Conservation (phyloP, 92 coral and sea anemone genomes). For the Porites cylindrica region DNA sequence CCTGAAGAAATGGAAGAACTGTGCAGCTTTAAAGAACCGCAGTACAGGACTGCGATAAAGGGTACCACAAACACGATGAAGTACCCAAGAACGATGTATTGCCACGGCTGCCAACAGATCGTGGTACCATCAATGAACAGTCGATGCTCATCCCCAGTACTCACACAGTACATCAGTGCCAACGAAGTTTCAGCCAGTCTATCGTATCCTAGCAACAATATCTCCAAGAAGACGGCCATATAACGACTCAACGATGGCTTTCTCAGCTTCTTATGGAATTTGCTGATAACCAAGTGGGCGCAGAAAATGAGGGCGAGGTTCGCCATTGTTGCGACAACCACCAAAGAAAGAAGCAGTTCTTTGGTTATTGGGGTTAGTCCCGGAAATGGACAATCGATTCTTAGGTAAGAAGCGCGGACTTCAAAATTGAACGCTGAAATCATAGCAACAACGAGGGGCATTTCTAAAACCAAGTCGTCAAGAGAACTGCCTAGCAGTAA, state of each 20-base stretch:
- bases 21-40: conserved; percentile 58
- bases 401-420: conserved; percentile 4
- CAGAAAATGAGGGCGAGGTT: conserved; percentile 39
- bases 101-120: conserved; percentile 67
- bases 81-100: conserved; percentile 34
- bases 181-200: conserved; percentile 61
- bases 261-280: conserved; percentile 27
- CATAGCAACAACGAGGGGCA: conserved; percentile 17
- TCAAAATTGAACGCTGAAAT: conserved; percentile 50
- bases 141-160: conserved; percentile 34
- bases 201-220: conserved; percentile 69
- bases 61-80: conserved; percentile 58
- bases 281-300: conserved; percentile 34
- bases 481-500: conserved; percentile 21
- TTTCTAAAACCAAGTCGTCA: conserved; percentile 15
- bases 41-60: conserved; percentile 49
- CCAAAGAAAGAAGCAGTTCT: conserved; percentile 54
- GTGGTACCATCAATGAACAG: conserved; percentile 64
- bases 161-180: conserved; percentile 55
- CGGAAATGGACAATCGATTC: conserved; percentile 66
- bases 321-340: conserved; percentile 62
- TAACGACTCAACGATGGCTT: conserved; percentile 39
- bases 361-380: conserved; percentile 78
- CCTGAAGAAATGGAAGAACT: conserved; percentile 34
- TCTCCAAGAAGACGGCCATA: conserved; percentile 67